A percentile compares a stretch with the other conserved stretches of the same genome.
Conservation (phyloP, 2,113 vertebrate genomes). For the Pungitius pungitius region DNA sequence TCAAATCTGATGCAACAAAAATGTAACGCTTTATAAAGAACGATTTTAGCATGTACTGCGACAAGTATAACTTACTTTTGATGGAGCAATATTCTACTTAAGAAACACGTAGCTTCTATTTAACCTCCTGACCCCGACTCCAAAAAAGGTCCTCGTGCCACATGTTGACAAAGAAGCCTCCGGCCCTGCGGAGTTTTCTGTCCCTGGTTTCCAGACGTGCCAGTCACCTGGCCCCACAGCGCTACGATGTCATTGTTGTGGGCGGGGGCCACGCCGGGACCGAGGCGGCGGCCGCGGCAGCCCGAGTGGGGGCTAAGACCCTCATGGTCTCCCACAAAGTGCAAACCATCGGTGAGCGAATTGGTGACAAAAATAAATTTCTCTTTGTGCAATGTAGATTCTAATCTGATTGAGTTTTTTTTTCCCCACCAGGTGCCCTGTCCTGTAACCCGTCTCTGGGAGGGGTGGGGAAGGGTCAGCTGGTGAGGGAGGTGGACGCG, state of each 20-base stretch:
- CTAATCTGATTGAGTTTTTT: background rate
- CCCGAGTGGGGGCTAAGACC: constrained; percentile 86
- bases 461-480: constrained; percentile 94
- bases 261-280: constrained; percentile 93
- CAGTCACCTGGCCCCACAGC: constrained; percentile 46
- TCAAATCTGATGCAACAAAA: background rate
- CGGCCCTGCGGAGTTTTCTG: constrained; percentile 31
- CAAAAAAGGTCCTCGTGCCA: constrained; percentile 46
- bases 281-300: constrained; percentile 89
- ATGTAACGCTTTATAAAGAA: background rate
- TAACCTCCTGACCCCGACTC: background rate
- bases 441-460: constrained; percentile 97
- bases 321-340: constrained; percentile 90
- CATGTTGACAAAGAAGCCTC: constrained; percentile 72
- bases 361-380: background rate
- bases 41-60: background rate
- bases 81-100: background rate
- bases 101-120: background rate
- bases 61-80: background rate
- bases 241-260: constrained; percentile 90
- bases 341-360: constrained; percentile 84
- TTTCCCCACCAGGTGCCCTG: constrained; percentile 83
- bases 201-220: constrained; percentile 38
- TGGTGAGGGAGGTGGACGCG: constrained; percentile 92
- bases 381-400: background rate